These are phyloP conservation scores for Caenorhabditis becei DNA, from an alignment of 2,888 invertebrate genomes.

Conservation along the genomic window DNA sequence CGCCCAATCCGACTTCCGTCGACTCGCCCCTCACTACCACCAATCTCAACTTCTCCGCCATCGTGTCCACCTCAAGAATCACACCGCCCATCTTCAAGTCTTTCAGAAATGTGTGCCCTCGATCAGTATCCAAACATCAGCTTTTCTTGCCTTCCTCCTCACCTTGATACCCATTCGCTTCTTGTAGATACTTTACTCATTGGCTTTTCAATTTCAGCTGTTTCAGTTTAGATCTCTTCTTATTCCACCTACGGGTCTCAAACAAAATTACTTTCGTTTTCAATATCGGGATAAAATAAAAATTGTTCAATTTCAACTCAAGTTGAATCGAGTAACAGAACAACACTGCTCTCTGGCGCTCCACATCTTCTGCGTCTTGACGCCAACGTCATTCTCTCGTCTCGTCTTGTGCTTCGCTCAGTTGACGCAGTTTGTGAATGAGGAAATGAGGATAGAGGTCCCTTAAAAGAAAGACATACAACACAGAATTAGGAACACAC, in stretches of 20 bases:
- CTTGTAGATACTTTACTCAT: background rate
- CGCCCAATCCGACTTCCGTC: conserved; percentile 70
- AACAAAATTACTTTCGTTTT: background rate
- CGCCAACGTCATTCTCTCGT: background rate
- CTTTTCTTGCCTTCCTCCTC: conserved; percentile 36
- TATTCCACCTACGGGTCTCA: background rate
- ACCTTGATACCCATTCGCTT: conserved; percentile 33
- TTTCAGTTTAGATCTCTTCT: conserved; percentile 17
- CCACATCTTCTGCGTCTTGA: background rate
- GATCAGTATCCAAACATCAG: conserved; percentile 1
- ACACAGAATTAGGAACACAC: background rate
- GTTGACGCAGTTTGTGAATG: conserved; percentile 10
- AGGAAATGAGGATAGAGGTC: background rate
- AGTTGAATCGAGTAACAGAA: background rate
- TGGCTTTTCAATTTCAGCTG: conserved; percentile 2
- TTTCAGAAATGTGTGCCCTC: conserved; percentile 44
- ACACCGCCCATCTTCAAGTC: background rate
- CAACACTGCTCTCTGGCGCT: background rate
- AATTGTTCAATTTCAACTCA: background rate
- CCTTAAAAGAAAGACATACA: background rate
- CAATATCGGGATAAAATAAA: background rate
- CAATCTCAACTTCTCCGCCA: conserved; percentile 37
- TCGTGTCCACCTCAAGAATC: conserved; percentile 14
- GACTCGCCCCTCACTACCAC: conserved; percentile 50
- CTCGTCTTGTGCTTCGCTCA: background rate